A percentile compares a stretch with the other conserved stretches of the same genome.
These are phyloP conservation scores for Polydrusus cervinus DNA, from an alignment of 2,888 invertebrate genomes.

Conservation along the genomic window DNA sequence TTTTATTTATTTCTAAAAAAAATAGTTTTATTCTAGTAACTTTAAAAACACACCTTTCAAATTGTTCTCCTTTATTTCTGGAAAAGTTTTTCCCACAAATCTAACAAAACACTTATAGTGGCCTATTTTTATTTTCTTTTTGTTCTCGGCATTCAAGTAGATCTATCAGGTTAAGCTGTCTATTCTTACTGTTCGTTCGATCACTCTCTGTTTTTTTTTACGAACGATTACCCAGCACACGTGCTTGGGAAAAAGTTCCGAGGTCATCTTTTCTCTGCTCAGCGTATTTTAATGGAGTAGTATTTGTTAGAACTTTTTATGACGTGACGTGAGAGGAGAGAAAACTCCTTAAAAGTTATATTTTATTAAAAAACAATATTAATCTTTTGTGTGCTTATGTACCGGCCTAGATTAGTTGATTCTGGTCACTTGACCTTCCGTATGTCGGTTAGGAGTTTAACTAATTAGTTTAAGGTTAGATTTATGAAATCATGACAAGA, in stretches of 20 bases:
- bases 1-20: no score
- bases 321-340: not conserved
- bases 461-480: no score
- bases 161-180: conserved; percentile 43
- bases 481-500: no score
- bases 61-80: not conserved
- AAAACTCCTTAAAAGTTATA: not conserved
- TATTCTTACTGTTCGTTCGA: conserved; percentile 32
- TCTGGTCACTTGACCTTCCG: no score
- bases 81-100: not conserved
- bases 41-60: no score
- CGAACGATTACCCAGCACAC: conserved; percentile 37
- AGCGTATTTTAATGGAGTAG: conserved; percentile 15
- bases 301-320: not conserved
- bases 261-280: conserved; percentile 35
- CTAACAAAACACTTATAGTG: conserved; percentile 25
- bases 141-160: conserved; percentile 29
- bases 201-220: conserved; percentile 36
- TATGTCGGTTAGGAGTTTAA: no score
- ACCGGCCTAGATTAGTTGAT: no score
- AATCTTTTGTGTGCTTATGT: no score
- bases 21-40: no score
- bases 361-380: no score
- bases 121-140: conserved; percentile 34
- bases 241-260: conserved; percentile 33